These are phyloP conservation scores for Drosophila nasuta DNA, from an alignment of 1,140 invertebrate species.

Conservation along the genomic window DNA sequence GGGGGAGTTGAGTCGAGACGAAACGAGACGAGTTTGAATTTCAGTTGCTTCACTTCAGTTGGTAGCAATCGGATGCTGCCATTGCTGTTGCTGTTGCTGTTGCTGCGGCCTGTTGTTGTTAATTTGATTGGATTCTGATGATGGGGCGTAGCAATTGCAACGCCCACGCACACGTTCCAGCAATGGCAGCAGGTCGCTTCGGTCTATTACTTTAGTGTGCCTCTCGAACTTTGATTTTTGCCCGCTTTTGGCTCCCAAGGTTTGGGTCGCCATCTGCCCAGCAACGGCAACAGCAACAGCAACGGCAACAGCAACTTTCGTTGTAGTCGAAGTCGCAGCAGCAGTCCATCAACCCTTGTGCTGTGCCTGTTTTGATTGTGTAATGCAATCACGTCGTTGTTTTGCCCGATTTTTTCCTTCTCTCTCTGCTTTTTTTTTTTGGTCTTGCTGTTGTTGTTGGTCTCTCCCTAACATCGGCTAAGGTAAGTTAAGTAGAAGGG, in stretches of 20 bases:
- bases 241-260: slow-evolving; percentile 29
- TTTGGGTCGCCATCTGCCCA: slow-evolving; percentile 9
- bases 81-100: slow-evolving; percentile 51
- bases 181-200: slow-evolving; percentile 53
- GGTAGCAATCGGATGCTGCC: slow-evolving; percentile 19
- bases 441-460: slow-evolving; percentile 9
- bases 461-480: slow-evolving; percentile 49
- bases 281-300: slow-evolving; percentile 1
- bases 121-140: slow-evolving; percentile 85
- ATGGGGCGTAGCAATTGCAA: slow-evolving; percentile 78
- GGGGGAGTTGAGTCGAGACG: neutral
- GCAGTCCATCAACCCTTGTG: slow-evolving; percentile 37
- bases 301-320: neutral
- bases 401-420: slow-evolving; percentile 64
- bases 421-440: neutral
- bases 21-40: neutral
- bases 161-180: slow-evolving; percentile 81
- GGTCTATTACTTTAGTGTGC: slow-evolving; percentile 69
- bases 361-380: slow-evolving; percentile 78
- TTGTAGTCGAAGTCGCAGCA: slow-evolving; percentile 13
- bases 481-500: slow-evolving; percentile 82
- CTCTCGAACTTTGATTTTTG: slow-evolving; percentile 70
- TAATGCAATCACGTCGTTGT: slow-evolving; percentile 84
- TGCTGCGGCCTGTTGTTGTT: slow-evolving; percentile 81
- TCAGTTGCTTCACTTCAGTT: slow-evolving; percentile 17